Conservation (phyloP, 2,113 vertebrate species). For the Tupaia tana region DNA sequence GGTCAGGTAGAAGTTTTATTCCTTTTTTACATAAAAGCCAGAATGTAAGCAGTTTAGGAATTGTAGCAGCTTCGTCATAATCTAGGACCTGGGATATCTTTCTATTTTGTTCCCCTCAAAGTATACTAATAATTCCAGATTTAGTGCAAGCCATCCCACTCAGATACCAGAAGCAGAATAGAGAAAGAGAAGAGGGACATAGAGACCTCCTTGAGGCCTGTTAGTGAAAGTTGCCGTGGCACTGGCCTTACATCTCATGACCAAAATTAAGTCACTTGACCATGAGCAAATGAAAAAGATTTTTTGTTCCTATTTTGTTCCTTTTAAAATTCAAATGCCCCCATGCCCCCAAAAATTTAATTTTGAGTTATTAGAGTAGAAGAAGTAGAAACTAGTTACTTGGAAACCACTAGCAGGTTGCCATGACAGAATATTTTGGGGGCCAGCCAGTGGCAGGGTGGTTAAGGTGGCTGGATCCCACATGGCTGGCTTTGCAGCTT, state of each 20-base stretch:
- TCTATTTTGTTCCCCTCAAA: neutral
- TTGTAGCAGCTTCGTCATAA: neutral
- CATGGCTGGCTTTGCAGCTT: too few species aligned
- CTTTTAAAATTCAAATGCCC: neutral
- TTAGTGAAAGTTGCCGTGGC: neutral
- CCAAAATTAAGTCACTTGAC: neutral
- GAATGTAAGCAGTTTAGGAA: neutral
- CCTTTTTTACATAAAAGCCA: neutral
- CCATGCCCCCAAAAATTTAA: neutral
- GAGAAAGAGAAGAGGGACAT: neutral
- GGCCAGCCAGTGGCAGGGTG: too few species aligned
- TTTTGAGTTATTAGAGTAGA: neutral
- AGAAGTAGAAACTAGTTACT: neutral
- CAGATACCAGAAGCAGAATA: neutral
- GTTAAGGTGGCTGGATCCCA: too few species aligned
- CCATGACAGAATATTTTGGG: neutral
- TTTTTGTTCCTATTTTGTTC: too few species aligned
- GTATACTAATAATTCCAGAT: accelerated
- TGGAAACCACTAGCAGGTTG: neutral
- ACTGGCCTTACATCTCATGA: neutral
- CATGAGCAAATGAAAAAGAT: neutral
- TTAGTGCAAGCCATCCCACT: neutral
- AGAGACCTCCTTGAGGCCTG: neutral
- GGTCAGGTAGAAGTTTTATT: neutral
- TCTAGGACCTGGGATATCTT: neutral